These are phyloP conservation scores for Aspiorhynchus laticeps DNA, from an alignment of 2,113 vertebrate genomes.

Conservation along the genomic window DNA sequence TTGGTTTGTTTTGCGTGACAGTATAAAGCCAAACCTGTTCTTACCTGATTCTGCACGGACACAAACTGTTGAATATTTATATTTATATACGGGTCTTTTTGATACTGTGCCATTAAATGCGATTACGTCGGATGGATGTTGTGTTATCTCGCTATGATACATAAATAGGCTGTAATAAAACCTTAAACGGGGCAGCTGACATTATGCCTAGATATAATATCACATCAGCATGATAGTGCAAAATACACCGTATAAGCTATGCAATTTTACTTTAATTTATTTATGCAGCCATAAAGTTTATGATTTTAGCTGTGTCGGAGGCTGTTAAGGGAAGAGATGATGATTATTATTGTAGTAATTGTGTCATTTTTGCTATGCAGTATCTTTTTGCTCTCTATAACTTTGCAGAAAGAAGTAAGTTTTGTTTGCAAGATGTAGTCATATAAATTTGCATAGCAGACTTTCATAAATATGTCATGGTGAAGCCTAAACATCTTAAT, in stretches of 20 bases:
- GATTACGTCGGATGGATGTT: background rate
- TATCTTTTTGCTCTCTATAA: background rate
- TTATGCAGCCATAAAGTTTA: background rate
- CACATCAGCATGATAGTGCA: background rate
- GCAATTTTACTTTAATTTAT: background rate
- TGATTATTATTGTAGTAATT: background rate
- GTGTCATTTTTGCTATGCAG: background rate
- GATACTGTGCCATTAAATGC: background rate
- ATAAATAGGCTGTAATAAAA: background rate
- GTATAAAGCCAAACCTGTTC: constrained; percentile 32
- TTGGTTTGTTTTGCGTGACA: constrained; percentile 23
- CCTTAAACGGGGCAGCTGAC: background rate
- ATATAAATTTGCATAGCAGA: background rate
- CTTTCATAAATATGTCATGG: background rate
- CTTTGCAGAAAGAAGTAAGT: background rate
- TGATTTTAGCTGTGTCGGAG: background rate
- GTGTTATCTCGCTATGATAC: background rate
- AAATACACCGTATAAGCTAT: background rate
- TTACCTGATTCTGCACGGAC: constrained; percentile 37
- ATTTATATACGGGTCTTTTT: background rate
- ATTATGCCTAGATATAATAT: background rate
- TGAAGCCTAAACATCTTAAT: background rate
- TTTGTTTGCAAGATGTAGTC: background rate
- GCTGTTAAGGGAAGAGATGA: background rate
- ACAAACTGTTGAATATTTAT: background rate